phyloP scores from a whole-genome alignment of 2,113 vertebrate species.

The Leptobrachium ailaonicum region DNA sequence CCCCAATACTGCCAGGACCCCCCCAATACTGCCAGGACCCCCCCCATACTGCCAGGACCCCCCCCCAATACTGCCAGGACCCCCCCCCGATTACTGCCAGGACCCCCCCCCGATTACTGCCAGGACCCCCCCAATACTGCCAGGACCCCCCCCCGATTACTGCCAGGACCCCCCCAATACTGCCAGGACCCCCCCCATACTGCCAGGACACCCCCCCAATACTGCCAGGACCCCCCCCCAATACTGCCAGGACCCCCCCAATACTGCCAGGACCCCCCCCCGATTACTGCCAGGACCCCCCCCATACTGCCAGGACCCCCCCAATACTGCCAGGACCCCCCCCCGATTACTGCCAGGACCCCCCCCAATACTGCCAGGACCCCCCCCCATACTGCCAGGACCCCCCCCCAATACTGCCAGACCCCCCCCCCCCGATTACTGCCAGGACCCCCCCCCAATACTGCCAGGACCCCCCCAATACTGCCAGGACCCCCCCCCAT shows the following conservation, averaged over 20 bases:
- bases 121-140: no score
- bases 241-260: background rate
- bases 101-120: background rate
- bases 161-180: background rate
- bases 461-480: no score
- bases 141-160: no score
- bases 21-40: no score
- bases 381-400: background rate
- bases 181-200: no score
- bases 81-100: background rate
- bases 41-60: background rate
- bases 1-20: background rate
- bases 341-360: no score
- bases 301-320: background rate
- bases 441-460: background rate
- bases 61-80: background rate
- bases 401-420: background rate
- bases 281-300: no score
- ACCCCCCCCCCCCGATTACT: background rate
- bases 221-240: no score
- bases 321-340: background rate
- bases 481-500: no score
- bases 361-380: no score
- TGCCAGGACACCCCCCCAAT: no score
- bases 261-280: no score